Conservation (phyloP, 1,140 invertebrate species). For the Acyrthosiphon pisum region DNA sequence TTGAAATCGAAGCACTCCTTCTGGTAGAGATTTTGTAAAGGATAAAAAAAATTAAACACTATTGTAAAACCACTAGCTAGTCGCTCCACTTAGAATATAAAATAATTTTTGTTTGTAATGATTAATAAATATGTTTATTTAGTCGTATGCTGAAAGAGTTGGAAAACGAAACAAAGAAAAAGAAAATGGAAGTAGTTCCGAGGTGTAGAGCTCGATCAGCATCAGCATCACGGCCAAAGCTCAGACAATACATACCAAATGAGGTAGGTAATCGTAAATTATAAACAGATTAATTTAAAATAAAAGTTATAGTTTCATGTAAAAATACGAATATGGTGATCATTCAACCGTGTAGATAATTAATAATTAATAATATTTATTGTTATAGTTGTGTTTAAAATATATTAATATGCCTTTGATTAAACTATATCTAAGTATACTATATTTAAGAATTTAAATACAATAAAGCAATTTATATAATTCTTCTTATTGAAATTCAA, state of each 20-base stretch:
- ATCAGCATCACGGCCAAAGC: conserved; percentile 30
- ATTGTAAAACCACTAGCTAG: no score
- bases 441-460: not conserved
- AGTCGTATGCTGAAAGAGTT: conserved; percentile 52
- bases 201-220: conserved; percentile 26
- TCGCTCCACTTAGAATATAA: not conserved
- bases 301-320: not conserved
- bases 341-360: not conserved
- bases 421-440: not conserved
- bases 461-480: not conserved
- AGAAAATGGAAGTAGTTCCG: conserved; percentile 6
- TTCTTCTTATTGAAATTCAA: not conserved
- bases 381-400: not conserved
- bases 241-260: conserved; percentile 41
- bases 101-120: not conserved
- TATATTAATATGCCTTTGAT: not conserved
- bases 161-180: conserved; percentile 52
- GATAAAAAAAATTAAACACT: no score
- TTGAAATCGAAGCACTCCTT: no score
- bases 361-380: not conserved
- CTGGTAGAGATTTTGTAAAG: no score
- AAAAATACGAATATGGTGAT: not conserved
- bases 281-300: not conserved
- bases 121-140: not conserved
- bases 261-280: conserved; percentile 39